Evolutionary conservation across 2,113 vertebrate genomes (phyloP).

Genomic region (Serilophus lunatus): DNA sequence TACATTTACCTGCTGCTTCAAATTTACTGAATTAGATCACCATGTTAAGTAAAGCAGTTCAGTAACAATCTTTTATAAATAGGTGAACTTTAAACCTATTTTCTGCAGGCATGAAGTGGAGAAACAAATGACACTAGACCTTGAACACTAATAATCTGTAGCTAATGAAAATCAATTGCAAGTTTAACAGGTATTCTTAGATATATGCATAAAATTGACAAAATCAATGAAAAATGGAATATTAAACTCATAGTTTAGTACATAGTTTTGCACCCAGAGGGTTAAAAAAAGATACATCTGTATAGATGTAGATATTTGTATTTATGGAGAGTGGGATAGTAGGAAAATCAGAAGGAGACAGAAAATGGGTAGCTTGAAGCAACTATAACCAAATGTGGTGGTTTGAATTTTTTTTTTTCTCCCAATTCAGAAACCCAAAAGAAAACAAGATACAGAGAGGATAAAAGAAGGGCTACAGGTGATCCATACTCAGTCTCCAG

Average conservation of each 20-base stretch:
- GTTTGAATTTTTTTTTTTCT: neutral
- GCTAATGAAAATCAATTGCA: neutral
- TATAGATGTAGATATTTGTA: neutral
- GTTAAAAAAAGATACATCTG: neutral
- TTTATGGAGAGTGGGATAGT: neutral
- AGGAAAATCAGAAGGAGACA: neutral
- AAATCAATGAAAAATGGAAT: neutral
- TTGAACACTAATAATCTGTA: neutral
- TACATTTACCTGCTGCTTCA: slow-evolving; percentile 12
- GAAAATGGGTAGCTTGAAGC: neutral
- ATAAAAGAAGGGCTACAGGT: neutral
- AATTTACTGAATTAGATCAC: slow-evolving; percentile 31
- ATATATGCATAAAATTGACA: neutral
- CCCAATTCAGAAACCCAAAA: neutral
- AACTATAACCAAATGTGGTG: neutral
- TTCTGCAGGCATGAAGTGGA: neutral
- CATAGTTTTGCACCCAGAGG: too few species aligned
- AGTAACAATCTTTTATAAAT: slow-evolving; percentile 46
- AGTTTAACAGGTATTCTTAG: neutral
- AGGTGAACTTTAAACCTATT: slow-evolving; percentile 37
- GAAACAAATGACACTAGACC: neutral
- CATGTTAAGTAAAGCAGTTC: slow-evolving; percentile 17
- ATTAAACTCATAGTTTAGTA: neutral
- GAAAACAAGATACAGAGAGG: neutral
- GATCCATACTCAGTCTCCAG: neutral